A percentile compares a stretch with the other conserved stretches of the same genome.
Evolutionary conservation across 1,140 invertebrate species (phyloP).

Genomic region (Drosophila biarmipes): DNA sequence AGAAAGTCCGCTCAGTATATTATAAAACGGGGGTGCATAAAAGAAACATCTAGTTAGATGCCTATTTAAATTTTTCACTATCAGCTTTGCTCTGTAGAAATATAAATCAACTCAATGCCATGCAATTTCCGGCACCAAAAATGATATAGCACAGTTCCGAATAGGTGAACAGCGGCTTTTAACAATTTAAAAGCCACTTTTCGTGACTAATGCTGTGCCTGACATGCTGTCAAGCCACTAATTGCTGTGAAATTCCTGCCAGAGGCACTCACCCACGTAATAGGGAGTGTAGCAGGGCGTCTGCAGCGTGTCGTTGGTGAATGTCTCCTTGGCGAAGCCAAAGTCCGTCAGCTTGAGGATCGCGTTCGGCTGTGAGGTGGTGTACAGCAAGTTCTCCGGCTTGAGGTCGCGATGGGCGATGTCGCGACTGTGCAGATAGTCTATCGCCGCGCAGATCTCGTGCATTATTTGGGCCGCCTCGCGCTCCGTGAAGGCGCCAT

Average conservation of each 20-base stretch:
- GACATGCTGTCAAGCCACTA: neutral
- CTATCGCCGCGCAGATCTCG: slow-evolving; percentile 98
- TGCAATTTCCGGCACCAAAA: neutral
- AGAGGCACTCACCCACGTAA: slow-evolving; percentile 90
- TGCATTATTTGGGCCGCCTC: slow-evolving; percentile 92
- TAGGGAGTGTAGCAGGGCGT: slow-evolving; percentile 99
- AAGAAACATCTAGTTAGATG: neutral
- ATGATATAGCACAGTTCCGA: neutral
- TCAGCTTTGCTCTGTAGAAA: neutral
- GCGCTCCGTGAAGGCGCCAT: slow-evolving; percentile 97
- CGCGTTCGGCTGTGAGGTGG: slow-evolving; percentile 88
- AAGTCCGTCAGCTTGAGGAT: slow-evolving; percentile 98
- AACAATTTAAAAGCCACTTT: neutral
- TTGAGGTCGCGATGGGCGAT: slow-evolving; percentile 99
- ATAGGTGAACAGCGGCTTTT: neutral
- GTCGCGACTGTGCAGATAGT: slow-evolving; percentile 96
- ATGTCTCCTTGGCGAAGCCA: slow-evolving; percentile 99
- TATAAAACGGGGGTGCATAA: neutral
- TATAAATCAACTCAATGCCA: neutral
- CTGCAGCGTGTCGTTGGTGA: slow-evolving; percentile 93
- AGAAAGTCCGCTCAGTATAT: neutral
- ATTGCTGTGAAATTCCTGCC: neutral
- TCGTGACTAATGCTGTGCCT: neutral
- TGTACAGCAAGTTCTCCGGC: slow-evolving; percentile 95
- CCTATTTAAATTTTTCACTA: neutral